Conservation (phyloP, 2,797 vertebrate genomes). For the Okamejei kenojei region DNA sequence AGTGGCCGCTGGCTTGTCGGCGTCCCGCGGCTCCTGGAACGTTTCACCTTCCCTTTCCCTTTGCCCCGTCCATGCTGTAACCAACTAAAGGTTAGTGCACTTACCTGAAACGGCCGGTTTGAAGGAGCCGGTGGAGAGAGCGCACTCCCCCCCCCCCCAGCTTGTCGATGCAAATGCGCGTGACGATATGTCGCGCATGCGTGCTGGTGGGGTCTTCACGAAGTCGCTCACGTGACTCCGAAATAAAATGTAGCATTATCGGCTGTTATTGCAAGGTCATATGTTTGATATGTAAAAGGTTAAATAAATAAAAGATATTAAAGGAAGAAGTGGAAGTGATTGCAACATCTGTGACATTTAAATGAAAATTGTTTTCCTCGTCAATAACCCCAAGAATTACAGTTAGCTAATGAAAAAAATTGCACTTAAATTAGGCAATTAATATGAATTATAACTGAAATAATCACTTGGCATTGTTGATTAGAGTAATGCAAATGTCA, state of each 20-base stretch:
- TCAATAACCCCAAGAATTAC: not conserved
- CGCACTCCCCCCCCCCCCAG: no score
- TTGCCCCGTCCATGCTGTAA: no score
- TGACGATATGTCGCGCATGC: no score
- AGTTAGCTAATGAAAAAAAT: not conserved
- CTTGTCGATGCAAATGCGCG: no score
- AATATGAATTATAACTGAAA: conserved; percentile 1
- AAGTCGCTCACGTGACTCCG: no score
- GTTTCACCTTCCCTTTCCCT: no score
- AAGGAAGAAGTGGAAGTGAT: not conserved
- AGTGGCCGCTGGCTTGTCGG: no score
- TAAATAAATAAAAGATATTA: not conserved
- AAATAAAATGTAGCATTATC: not conserved
- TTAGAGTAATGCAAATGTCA: not conserved
- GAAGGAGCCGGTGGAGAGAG: no score
- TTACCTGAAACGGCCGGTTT: no score
- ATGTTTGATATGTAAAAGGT: not conserved
- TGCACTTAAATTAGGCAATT: not conserved
- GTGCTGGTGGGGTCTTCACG: no score
- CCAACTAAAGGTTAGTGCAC: no score
- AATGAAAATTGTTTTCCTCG: not conserved
- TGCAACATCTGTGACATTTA: not conserved
- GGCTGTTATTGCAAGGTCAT: not conserved
- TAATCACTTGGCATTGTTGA: not conserved
- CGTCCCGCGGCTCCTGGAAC: no score